Conservation (phyloP, 2,113 vertebrate genomes). For the Glaucidium brasilianum region DNA sequence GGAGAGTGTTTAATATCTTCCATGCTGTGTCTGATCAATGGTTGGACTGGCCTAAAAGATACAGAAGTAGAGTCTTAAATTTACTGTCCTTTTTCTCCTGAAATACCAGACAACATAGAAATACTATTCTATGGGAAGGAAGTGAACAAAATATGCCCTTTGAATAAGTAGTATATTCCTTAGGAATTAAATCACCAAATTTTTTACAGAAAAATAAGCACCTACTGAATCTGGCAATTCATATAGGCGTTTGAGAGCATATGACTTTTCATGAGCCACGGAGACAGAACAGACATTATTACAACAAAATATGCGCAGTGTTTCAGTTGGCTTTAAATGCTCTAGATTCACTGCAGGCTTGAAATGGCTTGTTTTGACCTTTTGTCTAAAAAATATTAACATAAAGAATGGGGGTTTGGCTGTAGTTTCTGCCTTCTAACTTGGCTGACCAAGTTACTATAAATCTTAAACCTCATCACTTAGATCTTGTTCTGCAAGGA, state of each 20-base stretch:
- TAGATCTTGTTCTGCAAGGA: slow-evolving; percentile 22
- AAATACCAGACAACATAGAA: not conserved
- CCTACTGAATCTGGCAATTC: not conserved
- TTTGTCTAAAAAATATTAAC: slow-evolving; percentile 2
- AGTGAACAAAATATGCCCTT: not conserved
- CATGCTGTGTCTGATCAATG: not conserved
- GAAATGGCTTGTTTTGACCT: not conserved
- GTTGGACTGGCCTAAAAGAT: not conserved
- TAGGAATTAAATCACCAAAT: not conserved
- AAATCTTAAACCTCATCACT: slow-evolving; percentile 32
- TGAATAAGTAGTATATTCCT: not conserved
- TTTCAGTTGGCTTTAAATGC: not conserved
- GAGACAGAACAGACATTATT: not conserved
- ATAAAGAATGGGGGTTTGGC: not conserved
- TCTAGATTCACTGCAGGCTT: not conserved
- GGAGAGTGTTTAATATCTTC: not conserved
- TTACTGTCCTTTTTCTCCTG: not conserved
- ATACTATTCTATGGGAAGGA: not conserved
- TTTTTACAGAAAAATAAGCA: not conserved
- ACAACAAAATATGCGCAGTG: not conserved
- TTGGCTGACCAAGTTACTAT: not conserved
- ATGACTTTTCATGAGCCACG: not conserved
- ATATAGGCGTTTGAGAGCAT: not conserved
- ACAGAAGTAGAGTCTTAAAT: not conserved
- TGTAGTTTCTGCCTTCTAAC: slow-evolving; percentile 2